Base-by-base conservation (phyloP, 2,888 invertebrate genomes). In the Pollenia labialis region DNA sequence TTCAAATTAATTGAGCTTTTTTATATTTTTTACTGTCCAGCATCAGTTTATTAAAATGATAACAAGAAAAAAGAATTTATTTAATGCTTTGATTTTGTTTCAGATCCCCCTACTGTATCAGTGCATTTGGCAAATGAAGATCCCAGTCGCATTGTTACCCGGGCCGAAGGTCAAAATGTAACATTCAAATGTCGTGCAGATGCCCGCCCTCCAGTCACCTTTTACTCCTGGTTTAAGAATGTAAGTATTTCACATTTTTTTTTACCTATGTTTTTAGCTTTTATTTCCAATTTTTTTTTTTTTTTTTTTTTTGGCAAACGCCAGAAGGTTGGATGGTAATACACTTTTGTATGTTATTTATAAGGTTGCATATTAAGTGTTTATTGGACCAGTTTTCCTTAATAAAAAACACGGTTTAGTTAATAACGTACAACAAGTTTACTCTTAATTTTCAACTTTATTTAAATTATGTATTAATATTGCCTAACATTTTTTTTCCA, bases 141-240 rank as follows among this genome's bases (percentile, higher is more conserved):
- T 90, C 95, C 95, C 42, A 94, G 95, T 88, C 93, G 95, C 0
- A 93, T 95, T 58, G 93, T 95, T 89, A 93, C 93, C 83, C 91
- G 93, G 86, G 91, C 93, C 87, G 97, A 97, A 93, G 97, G 97
- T 66, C 96, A 96, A 89, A 96, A 96, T 90, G 96, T 97, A 72
- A 96, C 95, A 90, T 94, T 97, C 76, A 95, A 96, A 76, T 98
- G 97, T 92, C 96, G 96, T 88, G 96, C 97, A 42, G 95, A 96
- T 88, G 96, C 97, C 60, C 95, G 96, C 87, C 97, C 97, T 12
- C 95, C 95, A 60, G 95, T 97, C 12, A 95, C 95, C 88, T 95
- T 95, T 90, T 96, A 96, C 92, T 95, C 95, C 72, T 97, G 97
- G 95, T 97, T 96, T 92, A 97, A 96, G 92, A 96, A 97, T 94